Evolutionary conservation across 2,113 vertebrate species (phyloP).

Genomic region (Entomyzon cyanotis): DNA sequence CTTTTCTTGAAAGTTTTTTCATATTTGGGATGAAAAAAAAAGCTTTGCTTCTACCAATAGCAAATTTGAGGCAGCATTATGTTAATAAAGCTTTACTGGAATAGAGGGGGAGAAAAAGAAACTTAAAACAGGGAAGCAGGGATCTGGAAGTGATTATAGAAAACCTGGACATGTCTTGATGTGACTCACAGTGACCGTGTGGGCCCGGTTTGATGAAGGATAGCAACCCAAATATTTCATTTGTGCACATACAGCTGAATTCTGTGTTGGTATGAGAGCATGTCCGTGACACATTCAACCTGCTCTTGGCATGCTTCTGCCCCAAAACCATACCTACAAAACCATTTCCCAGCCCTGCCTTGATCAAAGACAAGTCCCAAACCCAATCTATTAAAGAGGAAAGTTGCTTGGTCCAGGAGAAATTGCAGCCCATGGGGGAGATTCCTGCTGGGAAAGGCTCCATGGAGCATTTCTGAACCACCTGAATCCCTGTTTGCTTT

Average conservation of each 20-base stretch:
- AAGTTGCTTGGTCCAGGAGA: not conserved
- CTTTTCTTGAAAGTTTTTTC: not conserved
- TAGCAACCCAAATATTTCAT: not conserved
- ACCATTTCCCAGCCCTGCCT: not conserved
- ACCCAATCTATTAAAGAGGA: not conserved
- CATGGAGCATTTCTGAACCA: not conserved
- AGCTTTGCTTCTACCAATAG: not conserved
- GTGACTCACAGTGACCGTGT: not conserved
- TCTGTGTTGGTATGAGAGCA: not conserved
- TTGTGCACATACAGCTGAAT: not conserved
- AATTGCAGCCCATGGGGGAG: not conserved
- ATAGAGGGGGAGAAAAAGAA: rapidly evolving
- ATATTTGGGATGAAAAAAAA: not conserved
- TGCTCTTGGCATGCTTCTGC: not conserved
- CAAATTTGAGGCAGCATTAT: not conserved
- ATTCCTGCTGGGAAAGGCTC: not conserved
- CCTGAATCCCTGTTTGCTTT: not conserved
- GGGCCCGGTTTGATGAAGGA: not conserved
- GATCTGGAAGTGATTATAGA: not conserved
- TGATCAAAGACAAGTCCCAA: not conserved
- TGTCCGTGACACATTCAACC: rapidly evolving
- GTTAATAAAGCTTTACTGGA: not conserved
- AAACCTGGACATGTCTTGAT: not conserved
- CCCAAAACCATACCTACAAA: not conserved
- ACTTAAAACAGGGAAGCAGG: not conserved